Base-by-base conservation (phyloP, 2,888 invertebrate species). In the Mesochorus sp. region DNA sequence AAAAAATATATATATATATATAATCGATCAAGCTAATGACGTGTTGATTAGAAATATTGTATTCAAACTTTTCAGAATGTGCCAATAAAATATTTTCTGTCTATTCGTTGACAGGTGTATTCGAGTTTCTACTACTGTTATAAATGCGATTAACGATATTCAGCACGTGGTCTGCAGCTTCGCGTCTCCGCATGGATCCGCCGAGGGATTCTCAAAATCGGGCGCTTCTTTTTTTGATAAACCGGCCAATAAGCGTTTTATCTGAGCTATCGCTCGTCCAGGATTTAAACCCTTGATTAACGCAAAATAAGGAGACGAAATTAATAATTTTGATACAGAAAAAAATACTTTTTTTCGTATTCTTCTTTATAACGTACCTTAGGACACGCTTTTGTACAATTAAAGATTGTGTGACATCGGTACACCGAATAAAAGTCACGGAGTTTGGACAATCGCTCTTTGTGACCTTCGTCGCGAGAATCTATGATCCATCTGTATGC, bases 211-310 rank as follows among this genome's bases (percentile, higher is more conserved):
- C 81, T 95, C 94, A 14, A 77, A 53, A 47, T 94, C 95, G 0
- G 97, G 96, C 34, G 92, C 91, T 59, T 95, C 94, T 89, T 98
- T 98, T 88, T 94, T 94, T 0, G 94, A 94, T 76, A 97, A 92
- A 62, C 98, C 98, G 1, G 96, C 94, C 51, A 99, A 91, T 78
- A 99, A 92, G 86, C 96, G 97, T 93, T 99, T 99, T 86, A 99
- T 95, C 91, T 98, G 96, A 17, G 97, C 98, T 89, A 99, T 97
- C 5, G 99, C 98, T 87, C 94, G 94, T 3, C 97, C 98, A 4
- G 99, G 99, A 92, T 99, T 99, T 85, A 99, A 92, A 6, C 97
- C 97, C 94, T 95, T 85, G 21, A 62, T 31, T 8, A 47, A 61
- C 26, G 59, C 17, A 19, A 37, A n/a, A n/a, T n/a, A n/a, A n/a